A percentile compares a stretch with the other conserved stretches of the same genome.
Conservation (phyloP, 2,113 vertebrate genomes). For the Muntiacus muntjak region DNA sequence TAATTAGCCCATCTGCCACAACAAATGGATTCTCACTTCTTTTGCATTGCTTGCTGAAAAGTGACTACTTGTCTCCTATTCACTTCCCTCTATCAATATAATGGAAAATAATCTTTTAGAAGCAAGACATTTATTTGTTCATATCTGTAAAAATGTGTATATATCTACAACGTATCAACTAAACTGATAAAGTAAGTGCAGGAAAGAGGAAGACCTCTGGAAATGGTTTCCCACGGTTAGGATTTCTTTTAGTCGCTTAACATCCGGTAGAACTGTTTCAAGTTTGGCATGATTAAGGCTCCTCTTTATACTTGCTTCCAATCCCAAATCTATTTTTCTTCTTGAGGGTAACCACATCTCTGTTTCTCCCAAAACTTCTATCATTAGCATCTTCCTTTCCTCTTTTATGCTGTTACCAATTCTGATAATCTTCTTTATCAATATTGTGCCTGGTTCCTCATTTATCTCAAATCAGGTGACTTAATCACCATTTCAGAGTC, state of each 20-base stretch:
- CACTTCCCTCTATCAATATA: slow-evolving; percentile 73
- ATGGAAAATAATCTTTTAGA: slow-evolving; percentile 39
- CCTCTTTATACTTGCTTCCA: neutral
- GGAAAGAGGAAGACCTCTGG: neutral
- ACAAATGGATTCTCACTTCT: slow-evolving; percentile 76
- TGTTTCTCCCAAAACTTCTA: neutral
- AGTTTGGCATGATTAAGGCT: neutral
- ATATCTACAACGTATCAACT: neutral
- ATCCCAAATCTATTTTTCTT: neutral
- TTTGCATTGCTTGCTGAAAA: slow-evolving; percentile 75
- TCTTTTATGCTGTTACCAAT: neutral
- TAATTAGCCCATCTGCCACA: slow-evolving; percentile 91
- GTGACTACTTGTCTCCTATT: slow-evolving; percentile 69
- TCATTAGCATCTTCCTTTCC: neutral
- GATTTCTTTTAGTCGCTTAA: neutral
- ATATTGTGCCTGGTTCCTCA: neutral
- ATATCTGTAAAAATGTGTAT: slow-evolving; percentile 54
- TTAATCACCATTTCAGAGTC: neutral
- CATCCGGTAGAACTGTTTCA: neutral
- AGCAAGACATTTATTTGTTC: slow-evolving; percentile 60
- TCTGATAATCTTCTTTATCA: neutral
- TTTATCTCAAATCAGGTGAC: neutral
- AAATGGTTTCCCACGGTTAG: neutral
- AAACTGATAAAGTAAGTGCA: neutral
- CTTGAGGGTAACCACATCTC: neutral